Evolutionary conservation across 30 jellyfish, hydroid and myxozoan genomes (phyloP).

Genomic region (Pseudorhiza aurosa): DNA sequence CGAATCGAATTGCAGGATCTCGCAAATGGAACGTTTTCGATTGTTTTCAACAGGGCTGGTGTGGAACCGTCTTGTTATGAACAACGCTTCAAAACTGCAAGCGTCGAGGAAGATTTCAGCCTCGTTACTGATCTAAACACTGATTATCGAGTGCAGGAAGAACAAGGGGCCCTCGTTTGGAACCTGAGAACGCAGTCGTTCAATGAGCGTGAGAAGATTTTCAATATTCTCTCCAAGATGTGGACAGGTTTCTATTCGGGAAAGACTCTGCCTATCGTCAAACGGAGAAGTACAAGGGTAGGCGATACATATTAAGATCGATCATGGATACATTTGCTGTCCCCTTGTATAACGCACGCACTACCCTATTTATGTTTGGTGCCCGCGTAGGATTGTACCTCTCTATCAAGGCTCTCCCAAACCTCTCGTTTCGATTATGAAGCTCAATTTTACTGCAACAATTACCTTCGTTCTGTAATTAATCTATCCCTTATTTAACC

Average conservation of each 20-base stretch:
- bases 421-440: no score
- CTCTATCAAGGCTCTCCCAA: no score
- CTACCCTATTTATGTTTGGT: no score
- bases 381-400: no score
- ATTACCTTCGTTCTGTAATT: no score
- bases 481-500: no score
- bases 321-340: no score
- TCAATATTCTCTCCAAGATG: slow-evolving; percentile 77
- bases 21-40: slow-evolving; percentile 64
- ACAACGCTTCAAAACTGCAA: slow-evolving; percentile 65
- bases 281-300: slow-evolving; percentile 33
- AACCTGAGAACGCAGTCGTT: slow-evolving; percentile 71
- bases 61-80: slow-evolving; percentile 85
- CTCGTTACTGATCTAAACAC: slow-evolving; percentile 85
- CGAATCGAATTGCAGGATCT: slow-evolving; percentile 85
- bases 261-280: slow-evolving; percentile 60
- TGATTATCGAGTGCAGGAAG: slow-evolving; percentile 49
- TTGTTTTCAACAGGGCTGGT: slow-evolving; percentile 70
- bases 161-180: slow-evolving; percentile 69
- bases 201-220: slow-evolving; percentile 79
- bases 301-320: slow-evolving; percentile 8
- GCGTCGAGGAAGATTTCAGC: slow-evolving; percentile 71
- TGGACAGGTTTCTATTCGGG: slow-evolving; percentile 75
- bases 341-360: no score
- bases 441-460: no score